phyloP scores from a whole-genome alignment of 2,797 vertebrate species.

The Bucorvus abyssinicus region DNA sequence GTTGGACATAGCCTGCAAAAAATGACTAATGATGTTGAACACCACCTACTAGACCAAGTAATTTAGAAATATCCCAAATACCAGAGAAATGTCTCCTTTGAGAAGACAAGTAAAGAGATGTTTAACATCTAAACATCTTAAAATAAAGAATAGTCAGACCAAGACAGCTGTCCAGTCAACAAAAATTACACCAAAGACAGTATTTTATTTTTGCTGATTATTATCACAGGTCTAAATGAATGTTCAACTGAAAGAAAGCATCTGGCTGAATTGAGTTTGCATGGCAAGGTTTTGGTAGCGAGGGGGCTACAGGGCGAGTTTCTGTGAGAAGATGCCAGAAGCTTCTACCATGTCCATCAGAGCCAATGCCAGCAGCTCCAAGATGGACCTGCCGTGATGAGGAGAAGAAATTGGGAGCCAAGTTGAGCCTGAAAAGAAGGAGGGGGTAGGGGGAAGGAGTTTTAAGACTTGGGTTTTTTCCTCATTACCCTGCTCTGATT shows the following conservation, averaged over 20 bases:
- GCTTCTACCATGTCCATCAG: too few relatives aligned
- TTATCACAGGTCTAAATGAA: neutral
- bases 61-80: slow-evolving; percentile 11
- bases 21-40: neutral
- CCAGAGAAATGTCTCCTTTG: slow-evolving; percentile 17
- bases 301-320: too few relatives aligned
- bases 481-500: neutral
- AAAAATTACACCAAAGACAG: neutral
- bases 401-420: too few relatives aligned
- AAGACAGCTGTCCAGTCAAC: neutral
- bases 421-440: neutral
- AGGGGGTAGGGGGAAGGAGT: neutral
- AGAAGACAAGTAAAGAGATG: neutral
- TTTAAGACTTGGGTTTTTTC: neutral
- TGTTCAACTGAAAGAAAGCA: too few relatives aligned
- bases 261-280: too few relatives aligned
- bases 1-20: neutral
- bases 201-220: neutral
- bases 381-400: too few relatives aligned
- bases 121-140: neutral
- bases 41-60: neutral
- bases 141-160: neutral
- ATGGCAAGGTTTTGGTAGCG: too few relatives aligned
- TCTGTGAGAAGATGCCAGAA: too few relatives aligned
- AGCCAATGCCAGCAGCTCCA: too few relatives aligned